Conservation (phyloP, 2,888 invertebrate species). For the Subacronicta megacephala region DNA sequence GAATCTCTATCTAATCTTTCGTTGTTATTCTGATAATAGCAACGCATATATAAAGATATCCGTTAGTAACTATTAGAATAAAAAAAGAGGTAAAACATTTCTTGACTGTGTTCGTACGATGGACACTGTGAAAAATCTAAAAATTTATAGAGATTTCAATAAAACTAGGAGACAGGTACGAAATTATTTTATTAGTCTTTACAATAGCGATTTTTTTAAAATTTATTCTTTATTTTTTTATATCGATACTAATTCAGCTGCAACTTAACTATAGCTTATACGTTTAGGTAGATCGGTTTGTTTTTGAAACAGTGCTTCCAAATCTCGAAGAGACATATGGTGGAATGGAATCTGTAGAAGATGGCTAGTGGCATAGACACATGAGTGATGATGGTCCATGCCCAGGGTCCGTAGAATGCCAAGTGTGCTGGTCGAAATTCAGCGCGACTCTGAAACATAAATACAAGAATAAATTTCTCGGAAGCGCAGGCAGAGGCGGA, state of each 20-base stretch:
- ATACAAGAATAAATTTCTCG: background rate
- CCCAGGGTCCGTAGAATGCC: slow-evolving; percentile 95
- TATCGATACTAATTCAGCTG: background rate
- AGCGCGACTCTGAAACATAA: slow-evolving; percentile 91
- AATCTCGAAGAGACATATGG: slow-evolving; percentile 97
- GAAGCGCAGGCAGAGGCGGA: background rate
- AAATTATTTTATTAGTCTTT: slow-evolving; percentile 21
- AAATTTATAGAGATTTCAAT: too few relatives aligned
- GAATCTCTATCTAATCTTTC: background rate
- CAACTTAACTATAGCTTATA: slow-evolving; percentile 51
- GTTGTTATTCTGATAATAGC: background rate
- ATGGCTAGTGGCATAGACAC: slow-evolving; percentile 96
- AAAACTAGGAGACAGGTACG: slow-evolving; percentile 30
- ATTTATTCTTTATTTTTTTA: background rate
- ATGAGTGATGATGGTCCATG: slow-evolving; percentile 97
- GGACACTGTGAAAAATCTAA: too few relatives aligned
- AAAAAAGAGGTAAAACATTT: too few relatives aligned
- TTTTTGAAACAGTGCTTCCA: slow-evolving; percentile 97
- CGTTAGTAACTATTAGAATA: too few relatives aligned
- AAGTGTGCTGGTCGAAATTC: slow-evolving; percentile 95
- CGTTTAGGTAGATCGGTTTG: slow-evolving; percentile 86
- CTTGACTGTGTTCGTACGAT: too few relatives aligned
- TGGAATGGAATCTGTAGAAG: slow-evolving; percentile 97
- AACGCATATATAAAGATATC: too few relatives aligned
- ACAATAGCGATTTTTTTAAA: slow-evolving; percentile 1